Conservation (phyloP, 2,113 vertebrate species). For the Anguilla japonica region DNA sequence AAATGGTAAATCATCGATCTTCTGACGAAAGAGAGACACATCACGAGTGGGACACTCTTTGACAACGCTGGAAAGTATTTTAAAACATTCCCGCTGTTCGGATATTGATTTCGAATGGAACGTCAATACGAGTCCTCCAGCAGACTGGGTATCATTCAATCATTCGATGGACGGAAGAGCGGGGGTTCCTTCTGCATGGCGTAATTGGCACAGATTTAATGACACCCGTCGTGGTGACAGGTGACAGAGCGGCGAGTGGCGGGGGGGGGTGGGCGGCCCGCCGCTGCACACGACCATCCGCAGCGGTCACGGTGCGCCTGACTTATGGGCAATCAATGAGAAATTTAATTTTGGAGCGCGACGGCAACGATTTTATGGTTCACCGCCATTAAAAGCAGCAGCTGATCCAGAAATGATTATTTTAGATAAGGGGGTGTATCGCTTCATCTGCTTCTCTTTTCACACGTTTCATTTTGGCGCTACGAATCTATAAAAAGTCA, state of each 20-base stretch:
- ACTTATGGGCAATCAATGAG: constrained; percentile 67
- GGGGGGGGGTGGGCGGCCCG: background rate
- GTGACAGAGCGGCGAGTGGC: constrained; percentile 25
- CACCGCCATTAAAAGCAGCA: constrained; percentile 56
- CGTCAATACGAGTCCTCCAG: background rate
- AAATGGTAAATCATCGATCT: constrained; percentile 1
- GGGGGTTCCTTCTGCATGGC: background rate
- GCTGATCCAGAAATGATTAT: constrained; percentile 67
- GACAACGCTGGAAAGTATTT: background rate
- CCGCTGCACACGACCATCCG: constrained; percentile 35
- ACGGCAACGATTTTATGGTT: constrained; percentile 62
- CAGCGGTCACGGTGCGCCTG: constrained; percentile 40
- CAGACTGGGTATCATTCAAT: background rate
- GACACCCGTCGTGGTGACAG: background rate
- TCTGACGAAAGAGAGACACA: background rate
- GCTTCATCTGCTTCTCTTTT: constrained; percentile 56
- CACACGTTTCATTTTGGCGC: constrained; percentile 55
- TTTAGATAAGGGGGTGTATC: constrained; percentile 59
- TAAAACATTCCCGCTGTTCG: background rate
- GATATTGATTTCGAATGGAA: background rate
- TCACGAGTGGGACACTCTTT: background rate
- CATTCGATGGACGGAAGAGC: background rate
- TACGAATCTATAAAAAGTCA: background rate
- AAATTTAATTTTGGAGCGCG: constrained; percentile 61
- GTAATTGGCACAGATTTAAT: background rate